Evolutionary conservation across 2,113 vertebrate genomes (phyloP).

Genomic region (Andinoacara biseriatus): DNA sequence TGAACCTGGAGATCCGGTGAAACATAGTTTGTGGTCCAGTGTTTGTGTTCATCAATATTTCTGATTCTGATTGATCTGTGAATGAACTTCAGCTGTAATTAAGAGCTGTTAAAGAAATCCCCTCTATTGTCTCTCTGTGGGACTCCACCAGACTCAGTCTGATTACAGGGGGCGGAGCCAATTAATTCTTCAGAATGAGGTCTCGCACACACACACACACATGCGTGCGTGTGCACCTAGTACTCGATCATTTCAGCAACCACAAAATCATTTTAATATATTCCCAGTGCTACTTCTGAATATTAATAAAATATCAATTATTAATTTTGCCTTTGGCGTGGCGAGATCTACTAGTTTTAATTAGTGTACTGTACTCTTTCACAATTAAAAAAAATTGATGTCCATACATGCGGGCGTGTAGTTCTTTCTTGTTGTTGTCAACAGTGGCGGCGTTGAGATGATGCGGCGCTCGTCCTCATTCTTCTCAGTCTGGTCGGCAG

Average conservation of each 20-base stretch:
- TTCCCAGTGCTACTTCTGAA: constrained; percentile 99
- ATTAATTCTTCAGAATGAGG: constrained; percentile 52
- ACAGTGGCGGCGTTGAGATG: constrained; percentile 85
- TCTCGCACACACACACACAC: constrained; percentile 33
- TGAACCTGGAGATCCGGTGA: neutral
- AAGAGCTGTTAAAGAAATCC: constrained; percentile 30
- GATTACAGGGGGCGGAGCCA: constrained; percentile 57
- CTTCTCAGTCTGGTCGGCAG: constrained; percentile 76
- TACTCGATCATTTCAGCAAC: constrained; percentile 89
- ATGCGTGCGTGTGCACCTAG: neutral
- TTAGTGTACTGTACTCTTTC: constrained; percentile 99
- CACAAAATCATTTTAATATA: constrained; percentile 98
- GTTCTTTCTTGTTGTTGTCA: constrained; percentile 95
- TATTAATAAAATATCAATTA: constrained; percentile 99
- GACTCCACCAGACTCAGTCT: constrained; percentile 34
- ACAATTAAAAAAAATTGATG: constrained; percentile 99
- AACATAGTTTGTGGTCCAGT: neutral
- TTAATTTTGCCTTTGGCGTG: constrained; percentile 99
- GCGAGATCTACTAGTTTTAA: constrained; percentile 99
- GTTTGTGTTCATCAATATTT: neutral
- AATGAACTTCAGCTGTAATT: constrained; percentile 8
- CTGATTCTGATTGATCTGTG: constrained; percentile 4
- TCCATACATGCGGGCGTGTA: constrained; percentile 94
- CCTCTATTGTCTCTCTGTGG: constrained; percentile 22
- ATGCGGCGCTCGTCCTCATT: constrained; percentile 64